Conservation (phyloP, 2,113 vertebrate species). For the Sus scrofa region DNA sequence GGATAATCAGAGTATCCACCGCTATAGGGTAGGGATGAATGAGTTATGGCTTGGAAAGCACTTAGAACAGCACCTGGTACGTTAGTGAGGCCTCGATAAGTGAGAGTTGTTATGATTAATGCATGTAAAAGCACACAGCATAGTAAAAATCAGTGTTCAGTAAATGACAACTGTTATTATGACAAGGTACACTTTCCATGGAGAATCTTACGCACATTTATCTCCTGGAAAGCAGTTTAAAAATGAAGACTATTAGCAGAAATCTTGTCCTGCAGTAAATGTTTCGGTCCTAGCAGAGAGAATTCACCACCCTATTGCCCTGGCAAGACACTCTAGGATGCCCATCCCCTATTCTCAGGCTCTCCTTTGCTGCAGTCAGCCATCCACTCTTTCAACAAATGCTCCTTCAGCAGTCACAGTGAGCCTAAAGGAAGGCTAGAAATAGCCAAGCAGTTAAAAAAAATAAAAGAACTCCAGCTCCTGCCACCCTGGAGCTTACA, state of each 20-base stretch:
- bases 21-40: neutral
- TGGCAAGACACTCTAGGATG: neutral
- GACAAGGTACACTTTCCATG: slow-evolving; percentile 28
- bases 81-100: neutral
- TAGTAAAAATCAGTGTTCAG: slow-evolving; percentile 56
- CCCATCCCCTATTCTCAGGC: neutral
- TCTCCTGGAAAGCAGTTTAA: slow-evolving; percentile 62
- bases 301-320: neutral
- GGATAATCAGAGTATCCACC: neutral
- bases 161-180: slow-evolving; percentile 56
- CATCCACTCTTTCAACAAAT: neutral
- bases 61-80: slow-evolving; percentile 4
- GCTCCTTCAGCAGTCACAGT: neutral
- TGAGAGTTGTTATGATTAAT: slow-evolving; percentile 25
- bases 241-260: slow-evolving; percentile 21
- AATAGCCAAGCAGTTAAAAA: neutral
- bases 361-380: neutral
- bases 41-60: neutral
- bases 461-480: neutral
- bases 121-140: slow-evolving; percentile 39
- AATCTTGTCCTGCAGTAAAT: slow-evolving; percentile 42
- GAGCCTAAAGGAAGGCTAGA: neutral
- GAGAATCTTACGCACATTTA: slow-evolving; percentile 53
- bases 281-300: neutral
- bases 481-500: neutral